Evolutionary conservation across 2,888 invertebrate genomes (phyloP).

Genomic region (Macrophya annulata): DNA sequence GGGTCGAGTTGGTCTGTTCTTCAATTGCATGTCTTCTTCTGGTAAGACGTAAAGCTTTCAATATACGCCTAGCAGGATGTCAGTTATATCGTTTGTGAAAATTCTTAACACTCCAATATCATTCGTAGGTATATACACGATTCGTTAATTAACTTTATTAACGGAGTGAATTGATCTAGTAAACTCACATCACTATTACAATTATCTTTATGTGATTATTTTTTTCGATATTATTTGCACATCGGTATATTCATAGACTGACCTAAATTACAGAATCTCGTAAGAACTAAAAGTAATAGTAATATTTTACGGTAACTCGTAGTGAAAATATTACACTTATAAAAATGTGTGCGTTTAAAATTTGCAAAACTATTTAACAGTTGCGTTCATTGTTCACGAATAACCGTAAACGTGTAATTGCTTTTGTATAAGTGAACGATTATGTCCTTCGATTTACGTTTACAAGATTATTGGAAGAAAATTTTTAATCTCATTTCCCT

Average conservation of each 20-base stretch:
- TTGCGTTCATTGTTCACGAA: neutral
- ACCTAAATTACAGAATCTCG: constrained; percentile 16
- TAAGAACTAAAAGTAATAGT: neutral
- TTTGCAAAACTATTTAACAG: neutral
- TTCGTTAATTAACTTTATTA: neutral
- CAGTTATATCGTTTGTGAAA: neutral
- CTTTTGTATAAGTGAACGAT: no score
- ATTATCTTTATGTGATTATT: neutral
- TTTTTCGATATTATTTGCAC: constrained; percentile 2
- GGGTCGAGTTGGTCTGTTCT: constrained; percentile 14
- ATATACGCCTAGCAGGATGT: neutral
- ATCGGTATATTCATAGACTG: neutral
- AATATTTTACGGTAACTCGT: neutral
- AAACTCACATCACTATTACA: neutral
- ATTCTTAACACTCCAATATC: neutral
- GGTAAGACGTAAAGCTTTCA: neutral
- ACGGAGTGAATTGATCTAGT: neutral
- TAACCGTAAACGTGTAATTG: neutral
- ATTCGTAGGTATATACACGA: no score
- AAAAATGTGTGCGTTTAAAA: neutral
- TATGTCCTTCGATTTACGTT: neutral
- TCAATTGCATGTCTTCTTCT: neutral
- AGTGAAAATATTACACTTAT: neutral
- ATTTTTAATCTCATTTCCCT: neutral
- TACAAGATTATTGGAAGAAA: neutral